Evolutionary conservation across 2,888 invertebrate species (phyloP), one percentile per base, ranked within the genome.

Genomic region (Luffia ferchaultella): DNA sequence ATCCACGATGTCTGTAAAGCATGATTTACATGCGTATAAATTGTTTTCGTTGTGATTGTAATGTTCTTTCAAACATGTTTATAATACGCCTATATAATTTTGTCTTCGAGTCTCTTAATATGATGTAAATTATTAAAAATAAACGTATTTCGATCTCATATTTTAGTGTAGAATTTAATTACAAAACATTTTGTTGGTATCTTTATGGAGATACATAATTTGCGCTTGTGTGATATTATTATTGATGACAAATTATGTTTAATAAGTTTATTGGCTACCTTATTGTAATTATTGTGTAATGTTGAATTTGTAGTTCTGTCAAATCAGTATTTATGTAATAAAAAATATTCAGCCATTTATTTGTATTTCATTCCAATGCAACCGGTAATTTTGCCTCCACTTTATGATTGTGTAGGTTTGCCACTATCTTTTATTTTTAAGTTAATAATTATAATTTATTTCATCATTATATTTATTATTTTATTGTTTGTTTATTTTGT

Each of bases 381-480:
- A 57, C 61, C 63, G 65, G 65, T 62, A 63, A 55, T 43, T 56
- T 54, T 42, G 54, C 60, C 68, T 73, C 73, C 70, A 55, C 70
- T 41, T 50, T 49, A 79, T 80, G 62, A 67, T 80, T 80, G 83
- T 83, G 76, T 70, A 80, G 80, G 83, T 83, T 83, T 83, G 83
- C 83, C 83, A 80, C 68, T 76, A 76, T 75, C 73, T 30, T 30
- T 30, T 30, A 7, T 30, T 30, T 30, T 30, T 30, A 30, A 7
- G 30, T 30, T 30, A n/a, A n/a, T n/a, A n/a, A n/a, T n/a, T n/a
- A n/a, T n/a, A n/a, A n/a, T n/a, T n/a, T n/a, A n/a, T n/a, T n/a
- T n/a, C n/a, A n/a, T n/a, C n/a, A n/a, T n/a, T n/a, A n/a, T n/a
- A n/a, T n/a, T n/a, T n/a, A n/a, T n/a, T n/a, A n/a, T n/a, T n/a